A percentile compares a stretch with the other conserved stretches of the same genome.
Evolutionary conservation across 2,888 invertebrate species (phyloP).

Genomic region (Hirudinaria manillensis): DNA sequence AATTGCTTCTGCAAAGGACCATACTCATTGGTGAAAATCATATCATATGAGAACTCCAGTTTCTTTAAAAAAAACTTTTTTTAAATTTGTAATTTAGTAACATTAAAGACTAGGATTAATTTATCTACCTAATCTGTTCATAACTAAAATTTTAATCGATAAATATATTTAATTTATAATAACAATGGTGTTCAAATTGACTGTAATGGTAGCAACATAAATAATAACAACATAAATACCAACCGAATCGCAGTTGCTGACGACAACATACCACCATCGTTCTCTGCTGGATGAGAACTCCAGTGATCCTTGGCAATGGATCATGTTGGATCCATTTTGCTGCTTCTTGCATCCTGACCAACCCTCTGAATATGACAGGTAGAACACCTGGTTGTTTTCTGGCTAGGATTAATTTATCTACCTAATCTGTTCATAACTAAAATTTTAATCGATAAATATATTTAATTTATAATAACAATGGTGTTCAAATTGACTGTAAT

Average conservation of each 20-base stretch:
- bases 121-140: too few species aligned
- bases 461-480: background rate
- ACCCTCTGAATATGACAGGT: slow-evolving; percentile 30
- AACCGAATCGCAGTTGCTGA: slow-evolving; percentile 65
- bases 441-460: too few species aligned
- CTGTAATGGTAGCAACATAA: background rate
- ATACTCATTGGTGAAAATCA: slow-evolving; percentile 80
- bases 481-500: background rate
- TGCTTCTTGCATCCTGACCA: slow-evolving; percentile 30
- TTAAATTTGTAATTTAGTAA: background rate
- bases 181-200: background rate
- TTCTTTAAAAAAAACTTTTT: background rate
- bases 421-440: too few species aligned
- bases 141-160: too few species aligned
- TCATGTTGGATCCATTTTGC: background rate
- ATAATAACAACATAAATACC: background rate
- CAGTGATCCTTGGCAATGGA: slow-evolving; percentile 52
- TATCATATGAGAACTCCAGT: slow-evolving; percentile 60
- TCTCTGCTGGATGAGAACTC: slow-evolving; percentile 74
- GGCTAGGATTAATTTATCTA: too few species aligned
- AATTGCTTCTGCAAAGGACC: slow-evolving; percentile 79
- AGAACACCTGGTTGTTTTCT: slow-evolving; percentile 71
- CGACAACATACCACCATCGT: slow-evolving; percentile 87
- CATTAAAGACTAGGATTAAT: too few species aligned
- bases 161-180: too few species aligned